A percentile compares a stretch with the other conserved stretches of the same genome.
These are phyloP conservation scores for Neodiprion pinetum DNA, from an alignment of 1,140 invertebrate species.

Conservation along the genomic window DNA sequence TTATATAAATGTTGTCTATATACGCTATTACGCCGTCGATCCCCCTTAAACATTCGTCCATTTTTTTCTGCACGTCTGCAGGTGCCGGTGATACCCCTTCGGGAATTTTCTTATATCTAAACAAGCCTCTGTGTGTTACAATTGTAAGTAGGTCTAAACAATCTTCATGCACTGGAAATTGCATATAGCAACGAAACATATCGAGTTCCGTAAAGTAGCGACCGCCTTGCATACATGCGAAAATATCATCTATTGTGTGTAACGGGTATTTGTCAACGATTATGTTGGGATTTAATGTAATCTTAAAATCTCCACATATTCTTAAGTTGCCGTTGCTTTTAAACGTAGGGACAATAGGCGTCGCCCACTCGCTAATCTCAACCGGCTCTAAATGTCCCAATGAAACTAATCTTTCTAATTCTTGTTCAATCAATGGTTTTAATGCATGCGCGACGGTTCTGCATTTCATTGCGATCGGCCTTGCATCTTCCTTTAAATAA, in stretches of 20 bases:
- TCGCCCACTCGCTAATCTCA: not conserved
- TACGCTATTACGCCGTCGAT: constrained; percentile 24
- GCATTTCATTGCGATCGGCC: not conserved
- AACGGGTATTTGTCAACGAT: constrained; percentile 1
- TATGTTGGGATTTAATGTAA: constrained; percentile 1
- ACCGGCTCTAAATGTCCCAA: constrained; percentile 28
- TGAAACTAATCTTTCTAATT: constrained; percentile 20
- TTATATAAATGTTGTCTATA: constrained; percentile 41
- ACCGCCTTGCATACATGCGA: not conserved
- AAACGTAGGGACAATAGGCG: no score
- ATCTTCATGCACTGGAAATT: not conserved
- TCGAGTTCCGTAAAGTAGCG: not conserved
- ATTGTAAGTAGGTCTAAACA: not conserved
- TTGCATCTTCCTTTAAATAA: not conserved
- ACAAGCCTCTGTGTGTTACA: constrained; percentile 34
- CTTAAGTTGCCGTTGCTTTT: no score
- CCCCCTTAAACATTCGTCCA: no score
- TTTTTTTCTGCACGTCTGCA: constrained; percentile 39
- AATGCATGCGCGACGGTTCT: no score
- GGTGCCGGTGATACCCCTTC: constrained; percentile 48
- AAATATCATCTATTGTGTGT: not conserved
- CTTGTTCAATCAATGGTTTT: not conserved
- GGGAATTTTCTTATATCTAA: constrained; percentile 44
- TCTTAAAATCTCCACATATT: not conserved
- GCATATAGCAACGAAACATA: constrained; percentile 8